Conservation (phyloP, 2,888 invertebrate genomes). For the Brenthis daphne region DNA sequence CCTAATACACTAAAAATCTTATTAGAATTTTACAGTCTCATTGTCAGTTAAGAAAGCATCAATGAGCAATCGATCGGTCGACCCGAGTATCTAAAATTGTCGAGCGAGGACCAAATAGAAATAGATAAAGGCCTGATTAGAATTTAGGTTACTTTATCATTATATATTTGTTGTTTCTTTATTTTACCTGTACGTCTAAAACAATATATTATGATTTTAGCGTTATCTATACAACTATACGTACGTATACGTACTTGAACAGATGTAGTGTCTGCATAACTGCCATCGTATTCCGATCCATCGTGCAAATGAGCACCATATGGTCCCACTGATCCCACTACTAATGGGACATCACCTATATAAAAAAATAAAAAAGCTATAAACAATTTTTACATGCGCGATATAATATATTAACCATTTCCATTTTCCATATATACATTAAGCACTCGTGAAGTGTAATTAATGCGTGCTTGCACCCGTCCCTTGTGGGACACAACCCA, state of each 20-base stretch:
- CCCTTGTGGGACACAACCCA: slow-evolving; percentile 60
- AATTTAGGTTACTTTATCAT: slow-evolving; percentile 42
- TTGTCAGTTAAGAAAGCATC: slow-evolving; percentile 46
- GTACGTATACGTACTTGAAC: slow-evolving; percentile 75
- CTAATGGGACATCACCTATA: slow-evolving; percentile 76
- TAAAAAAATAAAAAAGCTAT: slow-evolving; percentile 30
- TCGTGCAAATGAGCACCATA: slow-evolving; percentile 95
- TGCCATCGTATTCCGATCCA: slow-evolving; percentile 96
- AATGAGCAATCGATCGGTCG: slow-evolving; percentile 53
- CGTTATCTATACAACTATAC: neutral
- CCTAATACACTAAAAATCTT: neutral
- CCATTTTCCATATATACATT: slow-evolving; percentile 41
- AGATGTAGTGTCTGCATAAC: slow-evolving; percentile 86
- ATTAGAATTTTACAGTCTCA: slow-evolving; percentile 15
- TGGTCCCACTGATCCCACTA: slow-evolving; percentile 95
- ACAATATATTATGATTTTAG: neutral
- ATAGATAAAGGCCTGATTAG: slow-evolving; percentile 46
- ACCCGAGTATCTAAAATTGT: slow-evolving; percentile 48
- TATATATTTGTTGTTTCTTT: neutral
- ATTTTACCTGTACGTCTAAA: slow-evolving; percentile 6
- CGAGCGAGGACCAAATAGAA: slow-evolving; percentile 51
- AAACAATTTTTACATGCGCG: slow-evolving; percentile 28
- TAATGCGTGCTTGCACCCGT: slow-evolving; percentile 78
- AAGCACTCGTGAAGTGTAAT: slow-evolving; percentile 71
- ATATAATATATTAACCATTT: slow-evolving; percentile 45